Evolutionary conservation across 1,140 invertebrate genomes (phyloP).

Genomic region (Manduca sexta): DNA sequence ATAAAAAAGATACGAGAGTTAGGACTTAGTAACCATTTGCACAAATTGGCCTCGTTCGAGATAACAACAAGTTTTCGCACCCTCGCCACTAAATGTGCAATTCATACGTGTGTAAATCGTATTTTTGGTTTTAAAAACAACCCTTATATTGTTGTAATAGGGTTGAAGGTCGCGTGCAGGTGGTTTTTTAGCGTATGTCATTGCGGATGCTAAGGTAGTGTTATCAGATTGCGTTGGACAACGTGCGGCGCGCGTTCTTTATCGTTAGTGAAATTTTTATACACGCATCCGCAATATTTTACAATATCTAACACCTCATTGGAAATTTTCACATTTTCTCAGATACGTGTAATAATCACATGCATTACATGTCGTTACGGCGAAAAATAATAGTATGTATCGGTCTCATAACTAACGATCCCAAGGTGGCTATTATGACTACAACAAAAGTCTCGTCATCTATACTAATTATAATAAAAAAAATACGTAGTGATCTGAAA

Average conservation of each 20-base stretch:
- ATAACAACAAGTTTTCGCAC: conserved; percentile 72
- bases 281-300: background rate
- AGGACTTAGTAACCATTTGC: conserved; percentile 71
- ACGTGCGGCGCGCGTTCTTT: conserved; percentile 29
- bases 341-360: background rate
- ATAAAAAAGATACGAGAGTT: conserved; percentile 65
- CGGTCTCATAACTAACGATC: no score
- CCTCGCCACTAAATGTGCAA: conserved; percentile 66
- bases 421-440: no score
- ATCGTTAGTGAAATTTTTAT: conserved; percentile 19
- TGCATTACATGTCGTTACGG: no score
- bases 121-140: conserved; percentile 9
- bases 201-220: conserved; percentile 34
- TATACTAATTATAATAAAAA: no score
- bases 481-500: no score
- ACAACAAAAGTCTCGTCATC: no score
- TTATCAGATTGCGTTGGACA: conserved; percentile 54
- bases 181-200: conserved; percentile 46
- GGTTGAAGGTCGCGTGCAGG: background rate
- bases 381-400: no score
- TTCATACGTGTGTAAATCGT: conserved; percentile 57
- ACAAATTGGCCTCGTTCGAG: conserved; percentile 67
- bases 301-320: background rate
- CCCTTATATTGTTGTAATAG: conserved; percentile 9
- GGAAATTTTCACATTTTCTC: background rate